phyloP scores from a whole-genome alignment of 2,113 vertebrate genomes.

The Onychostruthus taczanowskii region DNA sequence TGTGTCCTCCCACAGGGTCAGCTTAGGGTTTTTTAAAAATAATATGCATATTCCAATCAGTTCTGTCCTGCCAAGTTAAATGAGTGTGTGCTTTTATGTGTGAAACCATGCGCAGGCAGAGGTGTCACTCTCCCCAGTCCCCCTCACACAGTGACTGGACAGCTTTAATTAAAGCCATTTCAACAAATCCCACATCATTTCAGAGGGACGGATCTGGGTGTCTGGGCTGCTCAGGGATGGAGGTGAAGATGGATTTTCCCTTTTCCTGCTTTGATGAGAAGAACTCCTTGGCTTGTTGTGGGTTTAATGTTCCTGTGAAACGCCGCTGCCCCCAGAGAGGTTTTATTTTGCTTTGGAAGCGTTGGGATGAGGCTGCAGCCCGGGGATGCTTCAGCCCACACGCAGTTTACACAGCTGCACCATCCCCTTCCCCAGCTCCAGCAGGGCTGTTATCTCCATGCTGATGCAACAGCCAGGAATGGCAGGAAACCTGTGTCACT shows the following conservation, averaged over 20 bases:
- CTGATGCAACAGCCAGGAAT: slow-evolving; percentile 24
- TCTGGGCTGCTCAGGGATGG: neutral
- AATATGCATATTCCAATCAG: neutral
- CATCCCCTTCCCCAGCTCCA: neutral
- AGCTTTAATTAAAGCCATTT: neutral
- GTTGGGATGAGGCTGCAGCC: slow-evolving; percentile 11
- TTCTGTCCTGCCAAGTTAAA: neutral
- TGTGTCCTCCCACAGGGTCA: neutral
- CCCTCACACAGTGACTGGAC: neutral
- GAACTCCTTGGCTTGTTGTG: neutral
- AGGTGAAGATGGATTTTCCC: neutral
- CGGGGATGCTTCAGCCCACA: slow-evolving; percentile 55
- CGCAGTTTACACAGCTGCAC: slow-evolving; percentile 73
- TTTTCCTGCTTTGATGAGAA: neutral
- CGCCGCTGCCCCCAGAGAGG: slow-evolving; percentile 17
- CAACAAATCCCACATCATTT: neutral
- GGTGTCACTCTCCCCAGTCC: neutral
- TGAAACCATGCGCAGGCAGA: neutral
- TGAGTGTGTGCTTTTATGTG: rapidly evolving
- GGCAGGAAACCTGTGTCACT: slow-evolving; percentile 28
- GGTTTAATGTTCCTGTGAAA: neutral
- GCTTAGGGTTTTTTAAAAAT: rapidly evolving
- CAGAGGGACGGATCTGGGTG: rapidly evolving
- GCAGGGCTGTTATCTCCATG: neutral
- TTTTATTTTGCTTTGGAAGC: slow-evolving; percentile 29